Evolutionary conservation across 2,113 vertebrate genomes (phyloP), one percentile per base, ranked within the genome.

Genomic region (Esox niger): DNA sequence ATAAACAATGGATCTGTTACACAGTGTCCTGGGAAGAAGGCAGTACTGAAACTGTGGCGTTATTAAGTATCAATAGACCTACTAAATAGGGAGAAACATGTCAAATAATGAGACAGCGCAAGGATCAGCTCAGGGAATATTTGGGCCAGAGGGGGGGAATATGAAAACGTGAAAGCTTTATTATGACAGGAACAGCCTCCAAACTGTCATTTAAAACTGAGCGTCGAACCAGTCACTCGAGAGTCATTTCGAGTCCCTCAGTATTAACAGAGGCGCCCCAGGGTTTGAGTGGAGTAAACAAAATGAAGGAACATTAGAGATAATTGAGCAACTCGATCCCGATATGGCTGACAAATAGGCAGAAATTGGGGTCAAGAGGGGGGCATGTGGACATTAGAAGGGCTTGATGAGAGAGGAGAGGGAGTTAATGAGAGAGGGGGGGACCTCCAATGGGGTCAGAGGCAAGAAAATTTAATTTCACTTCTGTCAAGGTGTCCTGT

Each of bases 391-490:
- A 63, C 68, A 64, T 77, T 33, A 58, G 30, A 65, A 75, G 70
- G 58, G 64, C 67, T 80, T 56, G 27, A 56, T 26, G 54, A 27
- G 21, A 6, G 10, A 56, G 4, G 54, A 26, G n/a, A 4, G 4
- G 21, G 54, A n/a, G 71, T 73, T 85, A 85, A 88, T 83, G 76
- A 87, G 75, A 31, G 35, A 13, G 35, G 13, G 35, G 15, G n/a
- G n/a, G 76, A 78, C 71, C 71, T 68, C 25, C 62, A 78, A 71
- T 65, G 31, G 62, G 64, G 78, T 81, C 74, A 78, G 62, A 74
- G 71, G 82, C 64, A 75, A 81, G n/a, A 66, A 78, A 73, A 74
- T 71, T 63, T 78, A 35, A 79, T 83, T 83, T 79, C 68, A 64
- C 35, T 68, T 43, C 49, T 59, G 68, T 79, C 75, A 56, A 64